Evolutionary conservation across 2,888 invertebrate species (phyloP), one percentile per base, ranked within the genome.

Genomic region (Archaeoteleia sp.): DNA sequence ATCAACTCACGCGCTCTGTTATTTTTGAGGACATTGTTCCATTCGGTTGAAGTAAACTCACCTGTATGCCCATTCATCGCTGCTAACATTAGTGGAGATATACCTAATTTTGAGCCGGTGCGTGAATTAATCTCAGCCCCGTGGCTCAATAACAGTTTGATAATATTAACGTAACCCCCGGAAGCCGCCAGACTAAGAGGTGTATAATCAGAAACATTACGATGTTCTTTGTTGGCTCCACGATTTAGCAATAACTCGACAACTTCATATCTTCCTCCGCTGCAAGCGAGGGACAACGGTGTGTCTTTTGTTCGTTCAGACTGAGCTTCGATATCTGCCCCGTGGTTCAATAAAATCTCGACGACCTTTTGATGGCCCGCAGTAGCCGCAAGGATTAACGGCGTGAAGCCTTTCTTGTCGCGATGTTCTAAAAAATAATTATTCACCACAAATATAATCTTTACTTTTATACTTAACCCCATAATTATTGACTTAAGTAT

Each of bases 261-360:
- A 27, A 97, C 92, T 87, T 98, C 98, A 86, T 95, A 97, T 74
- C 97, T 90, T 8, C 98, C 98, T 48, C 98, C 97, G 61, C 97
- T 97, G 87, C 98, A 98, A 1, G 98, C 98, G 57, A 99, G 88
- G 55, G 98, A 98, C 13, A 99, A 87, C 0, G 99, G 97, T 9
- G 98, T 98, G 87, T 98, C 99, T 88, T 99, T 99, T 72, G 98
- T 99, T 79, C 98, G 90, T 86, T 99, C 99, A 0, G 97, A 97
- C 87, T 98, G 98, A 25, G 98, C 98, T 86, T 99, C 99, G 76
- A 99, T 93, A 83, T 98, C 96, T n/a, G 98, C 98, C 71, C 93
- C 94, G 86, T 95, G 92, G 86, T 95, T 96, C 54, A 99, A 87
- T 3, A 99, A 89, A 76, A 96, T 93, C 79, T 98, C 97, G 6